Evolutionary conservation across 35 echinoderm and acorn worm species (phyloP).

Genomic region (Stichopus chloronotus): DNA sequence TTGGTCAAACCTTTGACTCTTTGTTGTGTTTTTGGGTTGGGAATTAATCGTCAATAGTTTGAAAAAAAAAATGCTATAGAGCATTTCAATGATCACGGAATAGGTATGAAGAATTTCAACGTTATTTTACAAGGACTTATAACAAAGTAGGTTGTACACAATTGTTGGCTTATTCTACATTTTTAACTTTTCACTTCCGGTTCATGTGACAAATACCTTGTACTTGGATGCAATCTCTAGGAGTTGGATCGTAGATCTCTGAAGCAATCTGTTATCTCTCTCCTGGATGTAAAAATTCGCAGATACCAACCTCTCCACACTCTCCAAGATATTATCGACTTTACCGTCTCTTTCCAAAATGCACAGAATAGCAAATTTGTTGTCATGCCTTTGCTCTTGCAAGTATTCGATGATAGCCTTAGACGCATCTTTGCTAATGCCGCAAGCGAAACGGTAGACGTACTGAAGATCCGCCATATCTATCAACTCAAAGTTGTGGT

Average conservation of each 20-base stretch:
- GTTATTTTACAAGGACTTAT: too few relatives aligned
- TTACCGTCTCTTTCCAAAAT: slow-evolving; percentile 7
- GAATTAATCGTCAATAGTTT: too few relatives aligned
- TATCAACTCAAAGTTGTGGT: background rate
- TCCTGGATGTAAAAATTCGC: background rate
- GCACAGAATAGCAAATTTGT: background rate
- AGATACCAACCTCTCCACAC: background rate
- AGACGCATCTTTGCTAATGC: background rate
- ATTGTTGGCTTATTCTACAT: too few relatives aligned
- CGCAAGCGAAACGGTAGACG: background rate
- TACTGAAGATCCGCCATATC: background rate
- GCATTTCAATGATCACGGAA: too few relatives aligned
- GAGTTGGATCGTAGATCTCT: background rate
- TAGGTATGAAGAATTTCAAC: too few relatives aligned
- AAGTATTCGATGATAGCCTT: slow-evolving; percentile 3
- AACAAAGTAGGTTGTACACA: too few relatives aligned
- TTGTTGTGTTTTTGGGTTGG: too few relatives aligned
- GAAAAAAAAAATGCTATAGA: too few relatives aligned
- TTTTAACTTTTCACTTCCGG: too few relatives aligned
- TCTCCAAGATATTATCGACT: background rate
- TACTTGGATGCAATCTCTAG: background rate
- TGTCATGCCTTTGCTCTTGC: background rate
- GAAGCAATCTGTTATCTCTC: background rate
- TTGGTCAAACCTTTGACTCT: too few relatives aligned
- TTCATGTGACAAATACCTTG: background rate